Evolutionary conservation across 2,888 invertebrate species (phyloP).

Genomic region (Apamea crenata): DNA sequence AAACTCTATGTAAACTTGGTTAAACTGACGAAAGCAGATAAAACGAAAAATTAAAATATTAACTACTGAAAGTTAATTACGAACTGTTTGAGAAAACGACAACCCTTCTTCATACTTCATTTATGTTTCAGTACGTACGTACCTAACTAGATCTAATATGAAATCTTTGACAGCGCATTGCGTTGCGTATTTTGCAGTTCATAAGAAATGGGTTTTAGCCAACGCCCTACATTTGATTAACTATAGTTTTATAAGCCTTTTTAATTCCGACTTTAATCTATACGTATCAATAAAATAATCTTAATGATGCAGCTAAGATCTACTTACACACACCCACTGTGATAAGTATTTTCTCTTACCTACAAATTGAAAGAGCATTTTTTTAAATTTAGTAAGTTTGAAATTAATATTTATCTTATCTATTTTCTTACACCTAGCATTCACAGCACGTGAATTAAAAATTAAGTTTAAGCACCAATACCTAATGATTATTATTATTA

Average conservation of each 20-base stretch:
- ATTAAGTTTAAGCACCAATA: not conserved
- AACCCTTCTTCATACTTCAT: conserved; percentile 2
- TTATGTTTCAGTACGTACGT: conserved; percentile 11
- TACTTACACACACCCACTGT: not conserved
- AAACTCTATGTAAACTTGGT: conserved; percentile 9
- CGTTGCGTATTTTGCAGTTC: conserved; percentile 28
- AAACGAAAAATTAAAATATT: conserved; percentile 4
- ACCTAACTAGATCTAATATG: conserved; percentile 8
- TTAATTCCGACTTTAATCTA: not conserved
- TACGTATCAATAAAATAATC: not conserved
- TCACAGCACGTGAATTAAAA: not conserved
- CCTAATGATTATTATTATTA: not conserved
- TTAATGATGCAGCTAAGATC: not conserved
- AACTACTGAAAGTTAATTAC: not conserved
- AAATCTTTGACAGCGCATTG: conserved; percentile 23
- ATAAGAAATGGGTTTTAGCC: conserved; percentile 45
- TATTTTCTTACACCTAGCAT: not conserved
- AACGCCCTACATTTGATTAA: conserved; percentile 56
- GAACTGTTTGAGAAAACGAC: not conserved
- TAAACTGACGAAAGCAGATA: conserved; percentile 18
- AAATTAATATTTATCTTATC: not conserved
- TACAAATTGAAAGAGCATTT: not conserved
- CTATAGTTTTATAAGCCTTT: conserved; percentile 9
- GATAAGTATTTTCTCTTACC: not conserved
- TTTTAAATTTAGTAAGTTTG: not conserved